phyloP scores from a whole-genome alignment of 2,113 vertebrate genomes.

The Pangasianodon hypophthalmus region DNA sequence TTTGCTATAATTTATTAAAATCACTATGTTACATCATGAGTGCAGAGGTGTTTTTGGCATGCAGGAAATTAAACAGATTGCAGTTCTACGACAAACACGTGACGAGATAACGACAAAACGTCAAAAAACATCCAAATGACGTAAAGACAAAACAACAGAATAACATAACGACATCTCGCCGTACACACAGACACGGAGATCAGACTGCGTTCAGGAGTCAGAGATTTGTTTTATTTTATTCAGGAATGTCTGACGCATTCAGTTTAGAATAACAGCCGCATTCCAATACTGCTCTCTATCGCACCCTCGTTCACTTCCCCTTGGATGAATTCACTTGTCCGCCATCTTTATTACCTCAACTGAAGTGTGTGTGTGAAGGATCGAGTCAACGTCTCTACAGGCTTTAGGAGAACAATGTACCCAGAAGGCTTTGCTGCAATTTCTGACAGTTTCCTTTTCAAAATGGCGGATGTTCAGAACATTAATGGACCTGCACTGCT shows the following conservation, averaged over 20 bases:
- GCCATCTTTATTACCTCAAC: background rate
- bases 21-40: constrained; percentile 62
- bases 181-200: constrained; percentile 36
- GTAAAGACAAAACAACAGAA: background rate
- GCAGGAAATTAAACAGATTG: constrained; percentile 68
- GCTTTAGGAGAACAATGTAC: background rate
- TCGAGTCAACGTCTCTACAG: background rate
- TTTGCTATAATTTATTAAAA: constrained; percentile 58
- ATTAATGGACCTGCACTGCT: background rate
- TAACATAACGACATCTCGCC: no score
- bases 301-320: background rate
- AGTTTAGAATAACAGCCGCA: background rate
- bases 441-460: background rate
- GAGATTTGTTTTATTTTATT: background rate
- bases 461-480: background rate
- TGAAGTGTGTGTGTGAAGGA: background rate
- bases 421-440: background rate
- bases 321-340: background rate
- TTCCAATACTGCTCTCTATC: background rate
- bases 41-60: constrained; percentile 74
- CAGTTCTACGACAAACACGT: constrained; percentile 49
- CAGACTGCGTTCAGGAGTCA: background rate
- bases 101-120: background rate
- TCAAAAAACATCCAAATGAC: background rate
- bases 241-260: background rate